Base-by-base conservation (phyloP, 2,888 invertebrate genomes). In the Clostera curtula region DNA sequence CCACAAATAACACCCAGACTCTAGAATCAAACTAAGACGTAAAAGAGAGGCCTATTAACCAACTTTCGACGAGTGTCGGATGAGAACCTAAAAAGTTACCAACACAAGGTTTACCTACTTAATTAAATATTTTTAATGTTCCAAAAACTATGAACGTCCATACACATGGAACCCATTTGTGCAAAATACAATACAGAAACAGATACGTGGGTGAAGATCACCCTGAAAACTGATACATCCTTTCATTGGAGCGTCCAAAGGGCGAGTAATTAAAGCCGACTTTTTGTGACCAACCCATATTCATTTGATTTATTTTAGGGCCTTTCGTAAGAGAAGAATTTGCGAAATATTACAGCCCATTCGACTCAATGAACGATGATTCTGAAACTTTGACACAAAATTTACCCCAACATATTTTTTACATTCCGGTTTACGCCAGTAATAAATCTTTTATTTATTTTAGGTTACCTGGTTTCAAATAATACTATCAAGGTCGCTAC, bases 291-390 rank as follows among this genome's bases (percentile, higher is more conserved):
- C 52, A 65, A 63, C 69, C 79, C 75, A 59, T 70, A 71, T 60
- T 66, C 69, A 69, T 82, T 82, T 82, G 82, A 82, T 83, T 82
- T 82, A 82, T 82, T 79, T 67, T 64, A 65, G 71, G 68, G 49
- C 65, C 72, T 69, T 77, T 73, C 63, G 62, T 69, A 72, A 80
- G 73, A 67, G 59, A 74, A 74, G 74, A 80, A 77, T 82, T 83
- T 79, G 82, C 82, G 54, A 82, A 82, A 77, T 75, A 74, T 76
- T 70, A 63, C 64, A 64, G 60, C 66, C 69, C 62, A 68, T 69
- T 69, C 35, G 67, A 56, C 52, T 54, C 55, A 54, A 53, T 30
- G 26, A 26, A 19, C 67, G 46, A 32, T 25, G 67, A 3, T 56
- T 57, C 62, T 58, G 65, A 82, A 82, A 49, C 50, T 23, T n/a